Conservation (phyloP, 1,140 invertebrate species). For the Venustaconcha ellipsiformis region DNA sequence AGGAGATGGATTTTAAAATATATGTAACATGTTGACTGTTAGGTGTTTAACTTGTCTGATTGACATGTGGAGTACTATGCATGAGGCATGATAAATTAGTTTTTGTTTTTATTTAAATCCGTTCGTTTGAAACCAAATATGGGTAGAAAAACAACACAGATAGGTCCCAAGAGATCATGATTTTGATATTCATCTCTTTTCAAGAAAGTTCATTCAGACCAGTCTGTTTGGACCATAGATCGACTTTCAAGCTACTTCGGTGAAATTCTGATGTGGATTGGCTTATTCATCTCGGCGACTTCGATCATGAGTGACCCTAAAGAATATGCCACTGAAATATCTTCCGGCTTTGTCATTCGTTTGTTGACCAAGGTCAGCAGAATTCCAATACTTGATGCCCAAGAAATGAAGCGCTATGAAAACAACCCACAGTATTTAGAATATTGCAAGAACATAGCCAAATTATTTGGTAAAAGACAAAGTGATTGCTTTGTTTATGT, state of each 20-base stretch:
- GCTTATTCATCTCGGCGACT: conserved; percentile 78
- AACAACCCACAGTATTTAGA: conserved; percentile 49
- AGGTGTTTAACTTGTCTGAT: no score
- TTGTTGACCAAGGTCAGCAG: conserved; percentile 63
- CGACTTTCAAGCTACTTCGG: conserved; percentile 96
- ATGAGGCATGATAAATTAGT: no score
- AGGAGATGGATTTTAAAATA: no score
- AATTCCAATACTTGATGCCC: conserved; percentile 60
- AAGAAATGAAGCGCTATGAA: conserved; percentile 60
- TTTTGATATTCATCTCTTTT: conserved; percentile 9
- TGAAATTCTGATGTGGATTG: conserved; percentile 95
- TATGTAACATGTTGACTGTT: no score
- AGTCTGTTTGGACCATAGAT: conserved; percentile 89
- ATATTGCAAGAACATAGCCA: conserved; percentile 59
- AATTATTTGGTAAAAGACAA: conserved; percentile 37
- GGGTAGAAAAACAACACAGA: no score
- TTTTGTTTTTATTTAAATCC: no score
- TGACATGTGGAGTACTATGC: no score
- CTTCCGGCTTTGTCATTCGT: conserved; percentile 59
- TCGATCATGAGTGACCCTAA: conserved; percentile 39
- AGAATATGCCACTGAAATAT: conserved; percentile 59
- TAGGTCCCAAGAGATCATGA: no score
- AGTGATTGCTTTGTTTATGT: no score
- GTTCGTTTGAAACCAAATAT: no score
- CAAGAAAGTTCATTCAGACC: conserved; percentile 56